phyloP scores from a whole-genome alignment of 2,888 invertebrate species.

The Trissoscelio sp. region DNA sequence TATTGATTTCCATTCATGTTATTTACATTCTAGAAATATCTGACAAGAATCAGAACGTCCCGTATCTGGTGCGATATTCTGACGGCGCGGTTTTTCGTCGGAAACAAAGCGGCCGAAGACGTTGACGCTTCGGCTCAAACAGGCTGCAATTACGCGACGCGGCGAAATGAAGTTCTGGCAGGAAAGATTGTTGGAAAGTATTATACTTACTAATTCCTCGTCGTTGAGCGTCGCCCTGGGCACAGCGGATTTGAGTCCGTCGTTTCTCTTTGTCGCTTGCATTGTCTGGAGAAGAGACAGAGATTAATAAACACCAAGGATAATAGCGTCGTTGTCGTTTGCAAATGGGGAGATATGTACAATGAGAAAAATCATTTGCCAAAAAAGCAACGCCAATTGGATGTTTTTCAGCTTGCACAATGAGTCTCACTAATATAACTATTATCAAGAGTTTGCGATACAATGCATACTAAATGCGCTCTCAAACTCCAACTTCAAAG shows the following conservation, averaged over 20 bases:
- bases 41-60: too few relatives aligned
- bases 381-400: conserved; percentile 58
- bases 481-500: too few relatives aligned
- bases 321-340: conserved; percentile 51
- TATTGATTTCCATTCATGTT: too few relatives aligned
- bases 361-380: conserved; percentile 62
- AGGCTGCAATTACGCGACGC: conserved; percentile 11
- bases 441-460: conserved; percentile 5
- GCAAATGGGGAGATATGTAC: conserved; percentile 62
- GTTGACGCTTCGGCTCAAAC: conserved; percentile 48
- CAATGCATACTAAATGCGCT: conserved; percentile 18
- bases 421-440: conserved; percentile 2
- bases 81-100: neutral
- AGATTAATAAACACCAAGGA: conserved; percentile 73
- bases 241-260: conserved; percentile 98
- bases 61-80: too few relatives aligned
- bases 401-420: neutral
- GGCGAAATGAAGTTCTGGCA: conserved; percentile 32
- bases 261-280: conserved; percentile 99
- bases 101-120: conserved; percentile 49
- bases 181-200: conserved; percentile 41
- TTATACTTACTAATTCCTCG: conserved; percentile 96
- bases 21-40: too few relatives aligned
- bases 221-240: conserved; percentile 98
- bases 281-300: conserved; percentile 90